Base-by-base conservation (phyloP, 2,888 invertebrate species). In the Nasonia oneida region DNA sequence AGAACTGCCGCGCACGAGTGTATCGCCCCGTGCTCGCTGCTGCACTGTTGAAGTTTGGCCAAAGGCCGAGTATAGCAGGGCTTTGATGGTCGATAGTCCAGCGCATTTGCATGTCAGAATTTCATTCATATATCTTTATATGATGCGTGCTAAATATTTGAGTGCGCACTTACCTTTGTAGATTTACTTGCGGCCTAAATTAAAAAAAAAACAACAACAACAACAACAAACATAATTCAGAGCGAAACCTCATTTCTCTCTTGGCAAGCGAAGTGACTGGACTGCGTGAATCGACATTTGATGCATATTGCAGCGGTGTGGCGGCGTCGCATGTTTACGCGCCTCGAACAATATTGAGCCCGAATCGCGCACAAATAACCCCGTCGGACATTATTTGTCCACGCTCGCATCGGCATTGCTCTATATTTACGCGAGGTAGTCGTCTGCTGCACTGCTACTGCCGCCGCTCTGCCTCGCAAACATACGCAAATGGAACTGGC, bases 271-370 rank as follows among this genome's bases (percentile, higher is more conserved):
- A 18, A 57, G 18, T 0, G 57, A 4, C 3, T 15, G 12, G 53
- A 53, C 53, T 53, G 53, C 53, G 57, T 10, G 67, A 39, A 74
- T 81, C 70, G 86, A 87, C 87, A 87, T 88, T 89, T 87, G 88
- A 88, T 89, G 88, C 88, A 89, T 89, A 89, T 89, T 89, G 88
- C 87, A 89, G 83, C 77, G 87, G 67, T 33, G 71, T 33, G 67
- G 87, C 29, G 29, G 29, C 67, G 33, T 61, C 87, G 76, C 85
- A 86, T 89, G 88, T 89, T 88, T 88, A 87, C 87, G 78, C 87
- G 86, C 73, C 83, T 88, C 87, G 87, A 88, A 88, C 89, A 89
- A 89, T 89, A 90, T 90, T 89, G 88, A 85, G 88, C 57, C 71
- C 84, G 88, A 87, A 87, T 88, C 87, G 78, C 70, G 74, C 29